Conservation (phyloP, 2,797 vertebrate species). For the Eurystomus glaucurus region DNA sequence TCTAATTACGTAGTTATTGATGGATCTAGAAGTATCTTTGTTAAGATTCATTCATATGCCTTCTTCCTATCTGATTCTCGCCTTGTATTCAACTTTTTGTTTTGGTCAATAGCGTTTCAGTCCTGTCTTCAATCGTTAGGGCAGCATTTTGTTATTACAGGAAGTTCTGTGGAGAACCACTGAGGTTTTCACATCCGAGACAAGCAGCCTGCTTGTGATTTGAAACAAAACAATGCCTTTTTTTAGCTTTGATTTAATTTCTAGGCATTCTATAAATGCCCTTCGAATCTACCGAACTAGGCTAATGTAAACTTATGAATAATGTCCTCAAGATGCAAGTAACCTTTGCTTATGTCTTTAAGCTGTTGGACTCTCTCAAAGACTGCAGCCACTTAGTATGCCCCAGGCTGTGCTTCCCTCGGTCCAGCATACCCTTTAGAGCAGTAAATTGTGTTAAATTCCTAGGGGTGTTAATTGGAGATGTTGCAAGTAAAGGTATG, state of each 20-base stretch:
- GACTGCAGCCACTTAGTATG: background rate
- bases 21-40: background rate
- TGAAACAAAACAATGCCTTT: background rate
- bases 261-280: background rate
- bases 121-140: background rate
- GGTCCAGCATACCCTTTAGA: background rate
- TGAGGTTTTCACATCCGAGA: background rate
- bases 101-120: background rate
- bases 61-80: background rate
- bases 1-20: background rate
- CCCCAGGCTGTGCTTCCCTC: conserved; percentile 35
- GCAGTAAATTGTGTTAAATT: background rate
- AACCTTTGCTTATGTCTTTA: conserved; percentile 14
- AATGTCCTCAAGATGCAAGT: conserved; percentile 47
- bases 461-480: conserved; percentile 23
- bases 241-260: conserved; percentile 24
- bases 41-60: background rate
- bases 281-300: background rate
- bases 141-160: background rate
- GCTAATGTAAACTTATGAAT: conserved; percentile 18
- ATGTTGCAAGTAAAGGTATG: background rate
- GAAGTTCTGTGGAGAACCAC: background rate
- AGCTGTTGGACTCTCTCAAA: background rate
- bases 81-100: background rate
- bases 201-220: background rate